Conservation (phyloP, 2,797 vertebrate genomes). For the Thunnus albacares region DNA sequence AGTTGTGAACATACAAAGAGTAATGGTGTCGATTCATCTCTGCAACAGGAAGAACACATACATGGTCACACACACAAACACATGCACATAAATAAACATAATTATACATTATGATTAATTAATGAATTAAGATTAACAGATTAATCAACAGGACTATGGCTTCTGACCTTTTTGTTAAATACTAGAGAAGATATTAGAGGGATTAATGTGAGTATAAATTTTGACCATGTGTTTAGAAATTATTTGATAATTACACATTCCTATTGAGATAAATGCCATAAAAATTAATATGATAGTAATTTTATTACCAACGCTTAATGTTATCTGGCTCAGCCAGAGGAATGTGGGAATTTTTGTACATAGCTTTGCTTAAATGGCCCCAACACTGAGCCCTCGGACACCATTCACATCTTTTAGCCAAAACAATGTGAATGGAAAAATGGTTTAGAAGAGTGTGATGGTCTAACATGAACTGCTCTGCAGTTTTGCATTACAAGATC, state of each 20-base stretch:
- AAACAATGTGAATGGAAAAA: constrained; percentile 38
- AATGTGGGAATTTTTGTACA: neutral
- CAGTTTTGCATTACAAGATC: constrained; percentile 51
- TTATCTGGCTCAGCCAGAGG: neutral
- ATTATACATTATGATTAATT: too few relatives aligned
- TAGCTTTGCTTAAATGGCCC: neutral
- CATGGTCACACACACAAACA: constrained; percentile 25
- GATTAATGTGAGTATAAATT: neutral
- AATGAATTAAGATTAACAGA: too few relatives aligned
- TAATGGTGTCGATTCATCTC: constrained; percentile 99
- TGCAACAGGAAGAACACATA: constrained; percentile 69
- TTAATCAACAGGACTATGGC: too few relatives aligned
- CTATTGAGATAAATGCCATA: neutral
- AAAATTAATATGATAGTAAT: neutral
- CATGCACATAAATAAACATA: too few relatives aligned
- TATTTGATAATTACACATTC: neutral
- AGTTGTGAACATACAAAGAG: constrained; percentile 96
- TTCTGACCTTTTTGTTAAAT: neutral
- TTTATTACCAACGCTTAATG: neutral
- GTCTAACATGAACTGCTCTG: constrained; percentile 37
- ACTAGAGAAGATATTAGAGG: neutral
- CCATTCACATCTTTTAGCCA: constrained; percentile 22
- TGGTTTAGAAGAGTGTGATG: constrained; percentile 25
- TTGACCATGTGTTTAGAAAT: neutral
- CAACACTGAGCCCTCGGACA: constrained; percentile 9